These are phyloP conservation scores for Melanostoma scalare DNA, from an alignment of 2,888 invertebrate genomes.

Conservation along the genomic window DNA sequence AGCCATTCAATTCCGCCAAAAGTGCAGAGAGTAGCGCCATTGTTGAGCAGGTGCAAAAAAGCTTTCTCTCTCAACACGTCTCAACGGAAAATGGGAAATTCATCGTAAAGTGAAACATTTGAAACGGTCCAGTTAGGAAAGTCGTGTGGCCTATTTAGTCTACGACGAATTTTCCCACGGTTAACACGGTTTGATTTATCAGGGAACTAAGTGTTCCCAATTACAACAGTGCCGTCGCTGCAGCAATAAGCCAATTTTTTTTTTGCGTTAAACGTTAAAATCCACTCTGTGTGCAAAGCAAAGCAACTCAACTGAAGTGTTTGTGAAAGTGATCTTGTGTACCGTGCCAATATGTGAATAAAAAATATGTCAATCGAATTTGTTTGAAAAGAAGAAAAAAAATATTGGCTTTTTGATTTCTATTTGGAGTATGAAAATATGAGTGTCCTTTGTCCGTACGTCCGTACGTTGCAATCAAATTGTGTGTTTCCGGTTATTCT, in stretches of 20 bases:
- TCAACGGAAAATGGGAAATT: conserved; percentile 45
- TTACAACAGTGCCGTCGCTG: neutral
- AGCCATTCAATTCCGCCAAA: neutral
- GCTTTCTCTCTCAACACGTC: conserved; percentile 21
- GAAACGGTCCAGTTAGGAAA: conserved; percentile 53
- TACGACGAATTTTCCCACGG: conserved; percentile 56
- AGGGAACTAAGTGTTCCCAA: neutral
- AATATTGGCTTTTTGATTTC: neutral
- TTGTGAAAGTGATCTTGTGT: conserved; percentile 31
- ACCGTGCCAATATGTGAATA: neutral
- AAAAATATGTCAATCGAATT: neutral
- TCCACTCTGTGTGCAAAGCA: neutral
- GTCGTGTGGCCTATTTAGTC: conserved; percentile 41
- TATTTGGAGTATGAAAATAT: neutral
- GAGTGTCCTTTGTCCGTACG: neutral
- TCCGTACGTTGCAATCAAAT: neutral
- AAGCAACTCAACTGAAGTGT: neutral
- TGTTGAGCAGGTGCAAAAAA: conserved; percentile 43
- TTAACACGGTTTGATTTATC: conserved; percentile 15
- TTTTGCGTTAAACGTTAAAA: conserved; percentile 37
- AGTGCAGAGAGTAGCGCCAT: neutral
- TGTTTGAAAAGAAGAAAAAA: conserved; percentile 14
- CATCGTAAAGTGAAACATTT: neutral
- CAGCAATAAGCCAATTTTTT: neutral
- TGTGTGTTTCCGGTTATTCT: neutral